Evolutionary conservation across 1,140 invertebrate genomes (phyloP).

Genomic region (Hylaeus volcanicus): DNA sequence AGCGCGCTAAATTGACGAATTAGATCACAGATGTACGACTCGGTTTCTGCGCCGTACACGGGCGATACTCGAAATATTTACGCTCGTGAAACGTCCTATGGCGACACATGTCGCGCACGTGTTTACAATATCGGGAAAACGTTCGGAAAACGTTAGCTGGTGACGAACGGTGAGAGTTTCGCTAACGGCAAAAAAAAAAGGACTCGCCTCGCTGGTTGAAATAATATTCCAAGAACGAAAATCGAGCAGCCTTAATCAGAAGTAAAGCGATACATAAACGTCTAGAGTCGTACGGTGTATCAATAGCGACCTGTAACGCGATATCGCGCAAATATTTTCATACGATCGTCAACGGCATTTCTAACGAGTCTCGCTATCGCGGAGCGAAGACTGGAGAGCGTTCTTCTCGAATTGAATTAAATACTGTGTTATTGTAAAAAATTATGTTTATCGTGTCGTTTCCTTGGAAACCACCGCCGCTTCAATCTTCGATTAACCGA

Average conservation of each 20-base stretch:
- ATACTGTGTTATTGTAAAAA: no score
- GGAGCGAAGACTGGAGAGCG: no score
- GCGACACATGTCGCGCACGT: slow-evolving; percentile 30
- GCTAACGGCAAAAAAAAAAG: not conserved
- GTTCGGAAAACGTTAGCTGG: not conserved
- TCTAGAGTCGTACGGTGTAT: not conserved
- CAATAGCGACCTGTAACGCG: not conserved
- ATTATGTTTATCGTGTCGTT: no score
- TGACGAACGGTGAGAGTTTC: not conserved
- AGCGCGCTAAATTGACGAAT: not conserved
- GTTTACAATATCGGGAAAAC: not conserved
- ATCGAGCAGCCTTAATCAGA: slow-evolving; percentile 5
- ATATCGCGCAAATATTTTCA: slow-evolving; percentile 29
- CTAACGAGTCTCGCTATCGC: not conserved
- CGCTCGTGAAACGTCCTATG: not conserved
- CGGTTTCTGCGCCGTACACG: no score
- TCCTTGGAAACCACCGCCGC: no score
- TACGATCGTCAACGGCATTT: not conserved
- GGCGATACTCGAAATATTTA: not conserved
- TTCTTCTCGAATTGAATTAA: no score
- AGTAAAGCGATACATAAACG: slow-evolving; percentile 10
- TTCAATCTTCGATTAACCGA: no score
- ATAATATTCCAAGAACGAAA: slow-evolving; percentile 21
- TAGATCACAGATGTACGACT: not conserved
- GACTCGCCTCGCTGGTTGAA: not conserved